Evolutionary conservation across 2,888 invertebrate genomes (phyloP).

Genomic region (Onchidella celtica): DNA sequence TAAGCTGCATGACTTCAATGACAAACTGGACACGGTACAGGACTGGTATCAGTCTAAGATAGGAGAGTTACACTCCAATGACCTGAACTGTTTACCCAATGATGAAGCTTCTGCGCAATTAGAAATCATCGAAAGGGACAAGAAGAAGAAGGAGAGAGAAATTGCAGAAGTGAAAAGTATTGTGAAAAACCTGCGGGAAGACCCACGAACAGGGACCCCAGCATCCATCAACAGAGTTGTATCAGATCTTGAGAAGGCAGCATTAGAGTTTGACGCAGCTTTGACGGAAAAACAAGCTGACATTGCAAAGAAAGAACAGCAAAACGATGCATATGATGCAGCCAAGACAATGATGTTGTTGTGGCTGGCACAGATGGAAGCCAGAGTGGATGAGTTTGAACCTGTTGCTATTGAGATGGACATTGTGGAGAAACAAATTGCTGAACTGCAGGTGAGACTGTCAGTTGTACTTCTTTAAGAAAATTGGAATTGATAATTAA

Average conservation of each 20-base stretch:
- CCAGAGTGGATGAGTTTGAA: constrained; percentile 87
- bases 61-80: constrained; percentile 82
- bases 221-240: constrained; percentile 70
- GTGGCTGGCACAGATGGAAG: constrained; percentile 92
- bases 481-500: too few relatives aligned
- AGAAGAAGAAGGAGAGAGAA: constrained; percentile 62
- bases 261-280: constrained; percentile 91
- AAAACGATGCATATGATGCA: constrained; percentile 91
- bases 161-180: constrained; percentile 66
- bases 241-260: constrained; percentile 88
- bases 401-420: constrained; percentile 94
- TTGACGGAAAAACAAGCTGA: constrained; percentile 92
- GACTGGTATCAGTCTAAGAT: constrained; percentile 72
- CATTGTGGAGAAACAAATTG: constrained; percentile 88
- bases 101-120: constrained; percentile 84
- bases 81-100: constrained; percentile 84
- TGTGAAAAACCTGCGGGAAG: constrained; percentile 71
- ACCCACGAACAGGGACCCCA: constrained; percentile 73
- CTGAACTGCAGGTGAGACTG: constrained; percentile 79
- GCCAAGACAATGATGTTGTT: constrained; percentile 90
- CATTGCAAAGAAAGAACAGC: constrained; percentile 91
- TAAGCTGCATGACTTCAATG: constrained; percentile 86
- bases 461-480: too few relatives aligned
- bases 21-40: constrained; percentile 66
- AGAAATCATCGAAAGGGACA: constrained; percentile 79